Evolutionary conservation across 2,113 vertebrate species (phyloP).

Genomic region (Urocolius indicus): DNA sequence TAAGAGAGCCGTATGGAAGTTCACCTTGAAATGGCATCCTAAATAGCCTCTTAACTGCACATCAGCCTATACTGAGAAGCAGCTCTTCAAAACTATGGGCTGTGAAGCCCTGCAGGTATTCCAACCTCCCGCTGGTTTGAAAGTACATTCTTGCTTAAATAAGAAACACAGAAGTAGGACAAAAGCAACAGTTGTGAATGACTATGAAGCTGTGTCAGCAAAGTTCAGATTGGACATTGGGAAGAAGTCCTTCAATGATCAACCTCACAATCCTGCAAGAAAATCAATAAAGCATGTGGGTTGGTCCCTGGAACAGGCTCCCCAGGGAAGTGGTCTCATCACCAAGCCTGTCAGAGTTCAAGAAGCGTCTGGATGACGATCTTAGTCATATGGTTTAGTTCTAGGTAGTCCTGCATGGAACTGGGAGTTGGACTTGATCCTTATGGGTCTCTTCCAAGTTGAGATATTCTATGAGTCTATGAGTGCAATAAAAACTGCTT

Average conservation of each 20-base stretch:
- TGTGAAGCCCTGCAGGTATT: not conserved
- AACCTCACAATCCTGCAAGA: too few relatives aligned
- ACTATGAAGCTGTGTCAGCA: not conserved
- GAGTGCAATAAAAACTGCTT: not conserved
- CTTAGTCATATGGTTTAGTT: not conserved
- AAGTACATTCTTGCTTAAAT: not conserved
- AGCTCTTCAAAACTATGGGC: not conserved
- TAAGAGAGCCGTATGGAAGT: not conserved
- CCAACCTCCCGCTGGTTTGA: not conserved
- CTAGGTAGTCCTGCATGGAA: not conserved
- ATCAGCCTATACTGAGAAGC: not conserved
- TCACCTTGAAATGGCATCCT: not conserved
- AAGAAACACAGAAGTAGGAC: not conserved
- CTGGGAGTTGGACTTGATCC: not conserved
- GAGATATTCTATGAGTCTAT: not conserved
- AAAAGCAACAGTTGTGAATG: not conserved
- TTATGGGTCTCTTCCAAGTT: not conserved
- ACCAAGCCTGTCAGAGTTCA: not conserved
- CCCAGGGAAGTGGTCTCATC: accelerated
- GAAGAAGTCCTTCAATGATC: not conserved
- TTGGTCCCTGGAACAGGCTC: not conserved
- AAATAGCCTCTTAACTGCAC: not conserved
- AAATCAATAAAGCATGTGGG: too few relatives aligned
- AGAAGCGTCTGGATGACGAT: accelerated
- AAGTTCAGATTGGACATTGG: not conserved